Percentiles rank a stretch among this genome's conserved stretches.
Conservation (phyloP, 2,888 invertebrate genomes). For the Pachydiplax longipennis region DNA sequence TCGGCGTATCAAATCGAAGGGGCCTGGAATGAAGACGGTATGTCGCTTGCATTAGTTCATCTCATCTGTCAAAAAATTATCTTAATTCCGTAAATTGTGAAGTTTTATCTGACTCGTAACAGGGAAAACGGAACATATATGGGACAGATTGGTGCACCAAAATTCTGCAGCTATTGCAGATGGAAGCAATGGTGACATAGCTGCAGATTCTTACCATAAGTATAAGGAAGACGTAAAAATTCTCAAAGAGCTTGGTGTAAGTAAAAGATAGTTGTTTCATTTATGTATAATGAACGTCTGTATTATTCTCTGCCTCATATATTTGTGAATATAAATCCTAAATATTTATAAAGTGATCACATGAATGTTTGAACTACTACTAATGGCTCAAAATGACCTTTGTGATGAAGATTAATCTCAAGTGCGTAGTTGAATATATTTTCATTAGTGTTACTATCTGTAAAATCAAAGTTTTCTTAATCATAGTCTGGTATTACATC, state of each 20-base stretch:
- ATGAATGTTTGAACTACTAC: no score
- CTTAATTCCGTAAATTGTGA: not conserved
- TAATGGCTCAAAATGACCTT: not conserved
- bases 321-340: not conserved
- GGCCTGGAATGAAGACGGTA: conserved; percentile 37
- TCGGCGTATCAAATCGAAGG: conserved; percentile 45
- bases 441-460: not conserved
- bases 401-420: not conserved
- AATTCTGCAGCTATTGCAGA: conserved; percentile 69
- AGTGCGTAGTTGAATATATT: not conserved
- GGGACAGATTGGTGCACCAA: conserved; percentile 71
- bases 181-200: conserved; percentile 68
- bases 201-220: conserved; percentile 72
- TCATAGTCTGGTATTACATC: not conserved
- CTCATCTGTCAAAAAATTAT: no score
- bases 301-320: not conserved
- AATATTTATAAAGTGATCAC: no score
- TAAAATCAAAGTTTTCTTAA: not conserved
- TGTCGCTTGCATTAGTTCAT: not conserved
- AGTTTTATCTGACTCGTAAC: not conserved
- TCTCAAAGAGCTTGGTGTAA: conserved; percentile 65
- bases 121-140: conserved; percentile 71
- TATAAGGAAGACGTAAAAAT: conserved; percentile 68
- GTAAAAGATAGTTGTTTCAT: conserved; percentile 46
- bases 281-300: not conserved